Evolutionary conservation across 2,888 invertebrate genomes (phyloP).

Genomic region (Diadegma fenestrale): DNA sequence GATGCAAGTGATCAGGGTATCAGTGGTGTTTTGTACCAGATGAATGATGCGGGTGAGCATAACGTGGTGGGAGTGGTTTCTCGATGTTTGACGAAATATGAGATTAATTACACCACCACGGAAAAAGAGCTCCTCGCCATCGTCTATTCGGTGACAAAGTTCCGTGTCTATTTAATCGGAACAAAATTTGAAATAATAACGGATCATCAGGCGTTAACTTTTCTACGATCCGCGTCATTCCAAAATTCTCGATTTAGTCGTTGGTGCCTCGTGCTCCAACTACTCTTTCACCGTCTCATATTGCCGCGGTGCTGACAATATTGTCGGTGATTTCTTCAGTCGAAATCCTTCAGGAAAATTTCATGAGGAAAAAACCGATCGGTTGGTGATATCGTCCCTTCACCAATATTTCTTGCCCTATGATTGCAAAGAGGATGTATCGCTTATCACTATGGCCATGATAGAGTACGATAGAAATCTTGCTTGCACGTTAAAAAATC

Average conservation of each 20-base stretch:
- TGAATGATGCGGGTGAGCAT: slow-evolving; percentile 30
- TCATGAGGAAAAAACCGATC: not conserved
- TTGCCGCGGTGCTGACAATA: not conserved
- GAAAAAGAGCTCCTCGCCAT: slow-evolving; percentile 61
- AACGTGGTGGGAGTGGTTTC: slow-evolving; percentile 27
- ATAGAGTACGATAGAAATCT: not conserved
- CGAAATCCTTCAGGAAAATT: not conserved
- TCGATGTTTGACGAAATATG: slow-evolving; percentile 50
- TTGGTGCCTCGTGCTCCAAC: slow-evolving; percentile 63
- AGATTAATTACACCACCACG: slow-evolving; percentile 55
- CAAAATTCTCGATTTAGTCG: slow-evolving; percentile 70
- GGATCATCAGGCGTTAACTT: slow-evolving; percentile 74
- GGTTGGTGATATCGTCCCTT: not conserved
- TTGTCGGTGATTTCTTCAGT: slow-evolving; percentile 3
- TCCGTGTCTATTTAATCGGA: too few species aligned
- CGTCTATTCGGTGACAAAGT: slow-evolving; percentile 41
- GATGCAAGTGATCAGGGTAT: slow-evolving; percentile 63
- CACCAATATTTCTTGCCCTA: not conserved
- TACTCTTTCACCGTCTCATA: not conserved
- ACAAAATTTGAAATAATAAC: slow-evolving; percentile 70
- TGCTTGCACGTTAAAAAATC: not conserved
- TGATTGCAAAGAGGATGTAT: not conserved
- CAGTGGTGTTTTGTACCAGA: too few species aligned
- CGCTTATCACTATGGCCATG: not conserved
- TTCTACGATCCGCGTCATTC: slow-evolving; percentile 72